Conservation (phyloP, 1,140 invertebrate species). For the Paracyclopina nana region DNA sequence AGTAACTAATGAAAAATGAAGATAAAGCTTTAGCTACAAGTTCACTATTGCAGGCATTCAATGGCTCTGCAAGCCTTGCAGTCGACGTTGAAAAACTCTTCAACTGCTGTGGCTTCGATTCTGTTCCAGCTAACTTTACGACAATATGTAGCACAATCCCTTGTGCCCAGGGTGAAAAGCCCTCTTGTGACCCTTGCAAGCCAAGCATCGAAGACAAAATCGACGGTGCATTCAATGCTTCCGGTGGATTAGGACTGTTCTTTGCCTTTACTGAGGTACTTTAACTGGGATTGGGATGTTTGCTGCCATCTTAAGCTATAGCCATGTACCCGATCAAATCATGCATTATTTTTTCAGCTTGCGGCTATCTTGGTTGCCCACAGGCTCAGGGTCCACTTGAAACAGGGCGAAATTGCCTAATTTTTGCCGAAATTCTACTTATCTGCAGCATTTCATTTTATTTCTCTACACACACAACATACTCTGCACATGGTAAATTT, state of each 20-base stretch:
- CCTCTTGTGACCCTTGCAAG: constrained; percentile 49
- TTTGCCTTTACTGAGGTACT: constrained; percentile 95
- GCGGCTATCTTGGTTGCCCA: no score
- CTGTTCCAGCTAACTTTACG: no score
- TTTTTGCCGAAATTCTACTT: no score
- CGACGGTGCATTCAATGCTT: constrained; percentile 64
- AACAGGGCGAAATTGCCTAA: no score
- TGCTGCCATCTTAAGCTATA: no score
- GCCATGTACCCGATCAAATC: no score
- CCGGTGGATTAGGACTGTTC: constrained; percentile 77
- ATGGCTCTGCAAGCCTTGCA: constrained; percentile 43
- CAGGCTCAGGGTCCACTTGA: no score
- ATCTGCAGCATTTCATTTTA: no score
- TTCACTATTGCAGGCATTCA: not conserved
- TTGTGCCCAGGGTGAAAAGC: constrained; percentile 23
- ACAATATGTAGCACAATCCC: constrained; percentile 25
- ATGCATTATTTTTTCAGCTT: no score
- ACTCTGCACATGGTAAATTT: no score
- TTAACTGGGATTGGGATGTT: no score
- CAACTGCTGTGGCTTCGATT: constrained; percentile 60
- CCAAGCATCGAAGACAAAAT: constrained; percentile 51
- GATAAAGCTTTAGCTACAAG: not conserved
- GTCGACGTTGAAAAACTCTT: constrained; percentile 50
- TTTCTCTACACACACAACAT: no score
- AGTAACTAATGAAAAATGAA: constrained; percentile 24